Evolutionary conservation across 2,113 vertebrate genomes (phyloP).

Genomic region (Bucco capensis): DNA sequence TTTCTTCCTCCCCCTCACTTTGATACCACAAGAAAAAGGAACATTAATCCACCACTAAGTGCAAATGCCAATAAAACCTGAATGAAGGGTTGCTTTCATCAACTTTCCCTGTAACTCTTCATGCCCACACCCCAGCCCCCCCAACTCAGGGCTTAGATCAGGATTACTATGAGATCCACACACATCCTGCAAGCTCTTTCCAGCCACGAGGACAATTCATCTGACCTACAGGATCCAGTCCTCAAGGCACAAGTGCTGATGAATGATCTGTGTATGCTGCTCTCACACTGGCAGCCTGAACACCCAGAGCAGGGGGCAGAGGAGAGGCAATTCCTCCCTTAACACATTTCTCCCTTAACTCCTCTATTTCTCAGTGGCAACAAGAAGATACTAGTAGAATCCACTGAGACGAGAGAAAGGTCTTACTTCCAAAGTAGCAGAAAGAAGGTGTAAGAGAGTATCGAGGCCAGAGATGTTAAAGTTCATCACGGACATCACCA

Average conservation of each 20-base stretch:
- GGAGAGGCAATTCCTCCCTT: background rate
- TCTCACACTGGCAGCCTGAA: background rate
- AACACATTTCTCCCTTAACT: background rate
- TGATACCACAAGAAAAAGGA: background rate
- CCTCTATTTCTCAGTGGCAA: background rate
- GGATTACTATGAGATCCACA: background rate
- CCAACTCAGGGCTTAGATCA: background rate
- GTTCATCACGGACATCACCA: background rate
- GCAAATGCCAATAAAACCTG: background rate
- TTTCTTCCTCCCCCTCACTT: background rate
- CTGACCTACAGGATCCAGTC: background rate
- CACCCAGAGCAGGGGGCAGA: background rate
- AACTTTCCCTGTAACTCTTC: background rate
- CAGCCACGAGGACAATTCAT: background rate
- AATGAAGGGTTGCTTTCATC: background rate
- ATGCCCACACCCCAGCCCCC: background rate
- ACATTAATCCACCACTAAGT: background rate
- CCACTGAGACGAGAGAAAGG: background rate
- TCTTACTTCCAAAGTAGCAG: background rate
- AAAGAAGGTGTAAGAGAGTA: background rate
- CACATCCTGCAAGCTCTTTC: background rate
- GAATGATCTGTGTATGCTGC: background rate
- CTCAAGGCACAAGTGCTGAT: background rate
- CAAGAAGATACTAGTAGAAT: background rate
- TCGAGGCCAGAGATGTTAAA: rapidly evolving